Percentiles rank a stretch among this genome's conserved stretches.
phyloP scores from a whole-genome alignment of 1,140 invertebrate genomes.

The Plodia interpunctella region DNA sequence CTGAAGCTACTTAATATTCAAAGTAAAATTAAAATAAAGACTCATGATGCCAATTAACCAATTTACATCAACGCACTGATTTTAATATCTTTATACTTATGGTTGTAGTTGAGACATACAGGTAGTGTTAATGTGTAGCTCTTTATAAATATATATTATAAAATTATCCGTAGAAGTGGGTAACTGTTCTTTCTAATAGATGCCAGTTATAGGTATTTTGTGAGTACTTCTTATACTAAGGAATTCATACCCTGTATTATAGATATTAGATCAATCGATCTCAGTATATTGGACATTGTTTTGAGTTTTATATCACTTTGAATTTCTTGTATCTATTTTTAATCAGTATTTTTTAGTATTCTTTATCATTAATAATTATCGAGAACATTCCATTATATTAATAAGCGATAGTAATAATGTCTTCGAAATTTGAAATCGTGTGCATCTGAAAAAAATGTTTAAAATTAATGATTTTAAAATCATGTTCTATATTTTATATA shows the following conservation, averaged over 20 bases:
- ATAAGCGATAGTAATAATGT: not conserved
- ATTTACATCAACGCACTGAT: slow-evolving; percentile 23
- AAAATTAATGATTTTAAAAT: no score
- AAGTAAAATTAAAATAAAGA: slow-evolving; percentile 1
- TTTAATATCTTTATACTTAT: slow-evolving; percentile 26
- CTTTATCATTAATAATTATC: not conserved
- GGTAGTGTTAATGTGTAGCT: slow-evolving; percentile 24
- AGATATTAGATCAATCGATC: slow-evolving; percentile 11
- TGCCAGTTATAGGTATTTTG: not conserved
- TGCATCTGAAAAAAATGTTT: not conserved
- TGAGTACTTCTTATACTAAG: not conserved
- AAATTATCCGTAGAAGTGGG: not conserved
- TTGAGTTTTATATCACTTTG: not conserved
- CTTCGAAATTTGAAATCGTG: not conserved
- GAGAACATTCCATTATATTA: not conserved
- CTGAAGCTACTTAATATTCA: not conserved
- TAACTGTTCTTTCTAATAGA: slow-evolving; percentile 6
- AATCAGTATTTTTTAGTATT: slow-evolving; percentile 1
- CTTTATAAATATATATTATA: slow-evolving; percentile 13
- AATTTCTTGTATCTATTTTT: not conserved
- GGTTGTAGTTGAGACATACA: slow-evolving; percentile 33
- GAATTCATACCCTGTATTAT: slow-evolving; percentile 8
- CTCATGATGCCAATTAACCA: slow-evolving; percentile 20
- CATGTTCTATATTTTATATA: no score
- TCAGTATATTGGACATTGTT: not conserved